These are phyloP conservation scores for Pocillopora grandis DNA, from an alignment of 92 coral and sea anemone species.

Conservation along the genomic window DNA sequence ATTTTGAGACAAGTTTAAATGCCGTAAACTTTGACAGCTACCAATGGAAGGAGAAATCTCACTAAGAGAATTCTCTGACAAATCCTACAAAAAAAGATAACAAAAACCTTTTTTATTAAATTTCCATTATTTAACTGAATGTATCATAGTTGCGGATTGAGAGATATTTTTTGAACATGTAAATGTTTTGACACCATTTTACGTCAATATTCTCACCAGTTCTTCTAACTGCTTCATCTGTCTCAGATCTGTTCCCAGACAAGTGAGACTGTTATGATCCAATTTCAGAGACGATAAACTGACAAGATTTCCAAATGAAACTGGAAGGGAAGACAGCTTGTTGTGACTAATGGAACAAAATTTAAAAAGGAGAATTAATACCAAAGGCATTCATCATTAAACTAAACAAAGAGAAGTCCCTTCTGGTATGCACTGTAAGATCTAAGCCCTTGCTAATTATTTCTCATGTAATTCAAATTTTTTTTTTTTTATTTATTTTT, in stretches of 20 bases:
- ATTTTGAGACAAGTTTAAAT: slow-evolving; percentile 80
- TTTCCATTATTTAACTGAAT: too few species aligned
- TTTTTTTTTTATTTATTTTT: too few species aligned
- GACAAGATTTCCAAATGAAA: slow-evolving; percentile 67
- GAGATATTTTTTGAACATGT: too few species aligned
- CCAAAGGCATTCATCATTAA: too few species aligned
- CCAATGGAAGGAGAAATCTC: slow-evolving; percentile 62
- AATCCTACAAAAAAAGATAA: slow-evolving; percentile 60
- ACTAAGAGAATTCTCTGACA: slow-evolving; percentile 76
- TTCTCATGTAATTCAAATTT: too few species aligned
- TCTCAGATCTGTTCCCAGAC: slow-evolving; percentile 74
- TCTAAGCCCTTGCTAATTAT: too few species aligned
- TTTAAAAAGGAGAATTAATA: neutral
- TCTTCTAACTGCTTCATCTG: slow-evolving; percentile 79
- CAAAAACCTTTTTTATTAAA: too few species aligned
- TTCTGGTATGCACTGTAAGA: too few species aligned
- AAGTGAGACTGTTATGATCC: slow-evolving; percentile 83
- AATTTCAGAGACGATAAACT: slow-evolving; percentile 71
- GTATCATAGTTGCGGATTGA: too few species aligned
- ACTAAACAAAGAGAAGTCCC: too few species aligned
- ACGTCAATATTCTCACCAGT: slow-evolving; percentile 55
- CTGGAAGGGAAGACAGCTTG: slow-evolving; percentile 78
- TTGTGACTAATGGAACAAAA: slow-evolving; percentile 68
- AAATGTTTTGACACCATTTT: too few species aligned
- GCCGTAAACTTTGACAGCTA: slow-evolving; percentile 65